Evolutionary conservation across 2,888 invertebrate genomes (phyloP), one percentile per base, ranked within the genome.

Genomic region (Periphyllus acericola): DNA sequence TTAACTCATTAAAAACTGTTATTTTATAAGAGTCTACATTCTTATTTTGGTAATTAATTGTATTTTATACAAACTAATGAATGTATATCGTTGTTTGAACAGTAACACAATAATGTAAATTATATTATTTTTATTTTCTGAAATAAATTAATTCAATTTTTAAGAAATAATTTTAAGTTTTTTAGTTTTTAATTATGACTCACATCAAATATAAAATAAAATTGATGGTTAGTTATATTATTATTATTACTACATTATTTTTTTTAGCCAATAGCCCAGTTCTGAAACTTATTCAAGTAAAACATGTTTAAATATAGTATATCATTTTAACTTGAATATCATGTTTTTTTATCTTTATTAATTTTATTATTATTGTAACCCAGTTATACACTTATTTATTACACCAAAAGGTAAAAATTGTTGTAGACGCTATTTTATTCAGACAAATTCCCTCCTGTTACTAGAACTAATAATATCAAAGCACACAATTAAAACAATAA

Each of bases 321-420:
- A 55, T 55, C 55, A 1, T 17, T 19, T 19, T 4, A 55, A 55
- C 19, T 55, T 55, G 19, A 55, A 17, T 17, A 55, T 40, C 40
- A 55, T 17, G 17, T 55, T 21, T 55, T n/a, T 1, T 55, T 11
- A 19, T 1, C 55, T 55, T 40, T 9, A 21, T 55, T 55, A 55
- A 19, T 55, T 3, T 19, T 55, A 55, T 1, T 55, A 8, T 46
- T 46, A 14, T 55, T 55, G 4, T 17, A 81, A 32, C 21, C 14
- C 29, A 5, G 21, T 40, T 81, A 66, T 40, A 32, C 17, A 46
- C 29, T 32, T n/a, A 75, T 14, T 36, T 55, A 17, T 55, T 60
- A 83, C 1, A 52, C 74, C 40, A 8, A 75, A 75, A 60, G 60
- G 29, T 75, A 29, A 83, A 83, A 75, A 74, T 74, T 29, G 19